These are phyloP conservation scores for Thereva unica DNA, from an alignment of 2,888 invertebrate species.

Conservation along the genomic window DNA sequence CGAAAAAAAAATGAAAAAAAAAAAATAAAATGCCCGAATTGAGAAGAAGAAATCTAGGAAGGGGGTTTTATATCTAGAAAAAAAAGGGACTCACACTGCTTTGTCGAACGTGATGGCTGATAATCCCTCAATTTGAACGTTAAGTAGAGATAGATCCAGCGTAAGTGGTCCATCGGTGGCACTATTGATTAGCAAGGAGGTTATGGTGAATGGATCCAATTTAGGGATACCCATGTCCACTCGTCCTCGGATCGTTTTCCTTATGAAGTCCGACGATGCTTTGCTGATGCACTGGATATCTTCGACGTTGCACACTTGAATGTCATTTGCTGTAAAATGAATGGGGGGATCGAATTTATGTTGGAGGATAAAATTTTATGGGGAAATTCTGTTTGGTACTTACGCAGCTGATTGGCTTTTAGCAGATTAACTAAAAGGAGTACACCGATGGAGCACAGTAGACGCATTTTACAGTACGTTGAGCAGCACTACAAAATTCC, in stretches of 20 bases:
- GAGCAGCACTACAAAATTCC: too few species aligned
- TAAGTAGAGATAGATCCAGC: constrained; percentile 15
- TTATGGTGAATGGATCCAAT: constrained; percentile 26
- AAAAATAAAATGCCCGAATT: neutral
- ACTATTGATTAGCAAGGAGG: constrained; percentile 14
- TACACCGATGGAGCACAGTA: too few species aligned
- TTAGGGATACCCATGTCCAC: constrained; percentile 23
- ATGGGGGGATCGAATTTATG: too few species aligned
- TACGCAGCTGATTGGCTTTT: too few species aligned
- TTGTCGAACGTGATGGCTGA: constrained; percentile 21
- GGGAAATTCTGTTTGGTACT: too few species aligned
- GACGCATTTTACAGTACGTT: too few species aligned
- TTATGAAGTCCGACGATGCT: constrained; percentile 27
- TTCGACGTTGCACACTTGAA: constrained; percentile 18
- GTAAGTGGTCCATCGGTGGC: constrained; percentile 13
- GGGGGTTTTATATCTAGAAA: too few species aligned
- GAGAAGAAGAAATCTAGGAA: too few species aligned
- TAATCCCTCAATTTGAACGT: constrained; percentile 20
- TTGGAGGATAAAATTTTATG: too few species aligned
- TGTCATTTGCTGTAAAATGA: constrained; percentile 3
- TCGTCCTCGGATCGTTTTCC: constrained; percentile 9
- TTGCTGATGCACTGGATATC: constrained; percentile 23
- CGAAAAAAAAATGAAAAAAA: neutral
- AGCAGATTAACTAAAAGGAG: too few species aligned
- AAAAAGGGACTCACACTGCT: constrained; percentile 17